Conservation (phyloP, 1,140 invertebrate species). For the Lordiphosa mommai region DNA sequence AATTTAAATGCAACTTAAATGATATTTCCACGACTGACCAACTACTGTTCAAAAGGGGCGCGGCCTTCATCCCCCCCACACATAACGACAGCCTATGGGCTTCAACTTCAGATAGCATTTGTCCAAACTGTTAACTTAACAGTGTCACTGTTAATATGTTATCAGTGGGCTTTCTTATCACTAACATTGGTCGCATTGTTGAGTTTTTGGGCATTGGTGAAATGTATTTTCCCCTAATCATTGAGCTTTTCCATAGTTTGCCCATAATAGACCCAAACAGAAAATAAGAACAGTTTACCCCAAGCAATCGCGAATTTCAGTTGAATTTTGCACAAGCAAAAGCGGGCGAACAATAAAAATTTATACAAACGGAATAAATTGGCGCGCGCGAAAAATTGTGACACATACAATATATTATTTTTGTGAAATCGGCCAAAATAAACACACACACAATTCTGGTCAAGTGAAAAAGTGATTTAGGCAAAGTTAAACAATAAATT, state of each 20-base stretch:
- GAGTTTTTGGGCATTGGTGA: conserved; percentile 46
- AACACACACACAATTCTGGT: too few relatives aligned
- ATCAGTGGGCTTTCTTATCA: conserved; percentile 49
- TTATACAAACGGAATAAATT: not conserved
- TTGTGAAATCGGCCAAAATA: too few relatives aligned
- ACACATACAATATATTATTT: conserved; percentile 15
- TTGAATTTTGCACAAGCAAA: conserved; percentile 15
- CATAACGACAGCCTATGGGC: conserved; percentile 7
- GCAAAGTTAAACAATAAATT: too few relatives aligned
- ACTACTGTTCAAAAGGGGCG: conserved; percentile 11
- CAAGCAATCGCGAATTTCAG: conserved; percentile 44
- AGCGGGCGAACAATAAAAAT: conserved; percentile 5
- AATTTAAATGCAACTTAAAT: too few relatives aligned
- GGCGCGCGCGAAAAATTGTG: conserved; percentile 4
- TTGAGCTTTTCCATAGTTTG: conserved; percentile 54
- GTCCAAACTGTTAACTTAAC: not conserved
- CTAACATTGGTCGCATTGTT: conserved; percentile 42
- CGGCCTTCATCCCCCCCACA: not conserved
- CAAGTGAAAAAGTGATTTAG: too few relatives aligned
- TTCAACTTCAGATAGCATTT: conserved; percentile 8
- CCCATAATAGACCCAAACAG: conserved; percentile 34
- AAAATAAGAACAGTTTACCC: conserved; percentile 39
- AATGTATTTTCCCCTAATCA: conserved; percentile 24
- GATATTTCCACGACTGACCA: too few relatives aligned
- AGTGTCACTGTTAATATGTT: conserved; percentile 35